A percentile compares a stretch with the other conserved stretches of the same genome.
These are phyloP conservation scores for Malacoraja senta DNA, from an alignment of 2,797 vertebrate genomes.

Conservation along the genomic window DNA sequence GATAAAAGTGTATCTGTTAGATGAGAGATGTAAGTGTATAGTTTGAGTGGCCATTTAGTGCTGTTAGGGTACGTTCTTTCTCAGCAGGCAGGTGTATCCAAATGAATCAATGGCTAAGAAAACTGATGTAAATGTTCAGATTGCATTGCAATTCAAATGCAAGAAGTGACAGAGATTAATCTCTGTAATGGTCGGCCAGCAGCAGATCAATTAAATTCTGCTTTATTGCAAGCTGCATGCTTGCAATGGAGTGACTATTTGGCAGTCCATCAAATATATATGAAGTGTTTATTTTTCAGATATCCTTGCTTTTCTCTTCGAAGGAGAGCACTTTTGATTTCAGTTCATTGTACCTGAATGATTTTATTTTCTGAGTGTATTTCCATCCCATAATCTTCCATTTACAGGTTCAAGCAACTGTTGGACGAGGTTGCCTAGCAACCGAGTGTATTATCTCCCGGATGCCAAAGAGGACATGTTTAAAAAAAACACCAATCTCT, in stretches of 20 bases:
- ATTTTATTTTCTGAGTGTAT: background rate
- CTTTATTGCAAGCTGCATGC: conserved; percentile 16
- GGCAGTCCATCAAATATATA: background rate
- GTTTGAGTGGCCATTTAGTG: background rate
- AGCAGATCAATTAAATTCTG: background rate
- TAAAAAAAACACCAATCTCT: background rate
- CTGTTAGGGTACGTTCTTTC: background rate
- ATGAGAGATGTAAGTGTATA: background rate
- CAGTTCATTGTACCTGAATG: background rate
- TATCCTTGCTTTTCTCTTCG: background rate
- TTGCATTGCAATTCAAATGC: background rate
- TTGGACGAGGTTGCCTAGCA: background rate
- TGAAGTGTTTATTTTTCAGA: background rate
- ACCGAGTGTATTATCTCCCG: background rate
- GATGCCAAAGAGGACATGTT: background rate
- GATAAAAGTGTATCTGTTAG: background rate
- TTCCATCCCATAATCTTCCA: conserved; percentile 24
- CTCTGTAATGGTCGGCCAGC: background rate
- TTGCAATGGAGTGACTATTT: background rate
- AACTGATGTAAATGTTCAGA: background rate
- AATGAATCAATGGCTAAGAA: background rate
- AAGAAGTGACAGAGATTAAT: background rate
- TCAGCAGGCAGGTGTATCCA: background rate
- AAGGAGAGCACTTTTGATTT: conserved; percentile 7
- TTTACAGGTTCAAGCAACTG: background rate